Base-by-base conservation (phyloP, 1,140 invertebrate species). In the Rhizoglyphus robini region DNA sequence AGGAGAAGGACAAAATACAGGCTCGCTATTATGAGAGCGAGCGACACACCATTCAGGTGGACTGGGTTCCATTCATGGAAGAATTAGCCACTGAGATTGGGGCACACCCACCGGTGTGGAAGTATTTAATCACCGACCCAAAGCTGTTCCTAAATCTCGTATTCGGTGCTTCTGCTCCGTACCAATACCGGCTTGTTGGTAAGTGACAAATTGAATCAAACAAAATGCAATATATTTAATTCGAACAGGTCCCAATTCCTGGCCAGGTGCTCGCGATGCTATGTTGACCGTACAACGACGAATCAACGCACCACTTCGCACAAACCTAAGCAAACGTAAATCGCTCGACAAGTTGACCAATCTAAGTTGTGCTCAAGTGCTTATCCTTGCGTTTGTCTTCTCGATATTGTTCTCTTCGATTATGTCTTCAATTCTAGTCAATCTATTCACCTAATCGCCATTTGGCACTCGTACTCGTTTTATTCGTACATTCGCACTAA, bases 1-100 rank as follows among this genome's bases (percentile, higher is more conserved):
- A 69, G 3, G n/a, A 66, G 0, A 76, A 74, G 65, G 31, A 59
- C 11, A 65, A 70, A 30, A 76, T 75, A n/a, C 70, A 25, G 70
- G 51, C 65, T 25, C 58, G 71, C 49, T 73, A 73, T 31, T 73
- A 78, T 5, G 65, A 68, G 3, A 72, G 73, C 4, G 70, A 73
- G 27, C 64, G 79, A 41, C 77, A 80, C 63, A 78, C 77, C 5
- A 71, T 80, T 29, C 74, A 79, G 68, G 75, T 80, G 2, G 77
- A 76, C 63, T 76, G 67, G 63, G 67, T 76, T 1, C 58, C 66
- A 1, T 76, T 70, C 68, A 73, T 76, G 74, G 75, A 78, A 58
- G 73, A 76, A 63, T 30, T 78, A 15, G 77, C 76, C 0, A 70
- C 67, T 29, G 13, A 73, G 25, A 63, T 72, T 20, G 77, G 77